A percentile compares a stretch with the other conserved stretches of the same genome.
phyloP scores from a whole-genome alignment of 2,113 vertebrate species.

The Xyrauchen texanus region DNA sequence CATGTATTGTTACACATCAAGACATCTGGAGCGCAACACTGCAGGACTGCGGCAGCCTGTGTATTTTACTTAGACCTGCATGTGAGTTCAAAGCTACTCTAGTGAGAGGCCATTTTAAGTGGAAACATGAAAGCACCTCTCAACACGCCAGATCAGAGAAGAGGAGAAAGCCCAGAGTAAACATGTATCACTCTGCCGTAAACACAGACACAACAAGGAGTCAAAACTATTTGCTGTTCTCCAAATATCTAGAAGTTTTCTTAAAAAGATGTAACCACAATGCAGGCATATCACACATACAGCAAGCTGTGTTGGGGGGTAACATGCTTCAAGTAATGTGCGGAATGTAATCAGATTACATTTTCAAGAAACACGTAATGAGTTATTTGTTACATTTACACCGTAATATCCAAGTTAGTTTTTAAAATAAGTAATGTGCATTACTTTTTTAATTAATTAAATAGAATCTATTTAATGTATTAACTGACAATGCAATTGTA shows the following conservation, averaged over 20 bases:
- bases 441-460: no score
- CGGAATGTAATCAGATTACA: no score
- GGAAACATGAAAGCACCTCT: constrained; percentile 74
- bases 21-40: constrained; percentile 54
- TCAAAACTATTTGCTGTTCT: constrained; percentile 20
- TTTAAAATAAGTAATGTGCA: no score
- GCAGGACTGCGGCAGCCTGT: constrained; percentile 43
- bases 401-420: no score
- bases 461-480: no score
- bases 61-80: constrained; percentile 63
- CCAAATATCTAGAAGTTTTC: neutral
- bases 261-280: neutral
- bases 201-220: neutral
- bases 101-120: constrained; percentile 53
- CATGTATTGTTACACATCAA: constrained; percentile 25
- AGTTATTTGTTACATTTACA: no score
- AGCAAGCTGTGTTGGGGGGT: no score
- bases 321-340: no score
- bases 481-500: no score
- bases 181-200: constrained; percentile 58
- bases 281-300: neutral
- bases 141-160: constrained; percentile 65
- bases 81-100: constrained; percentile 70
- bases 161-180: constrained; percentile 60
- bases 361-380: no score